phyloP scores from a whole-genome alignment of 2,888 invertebrate genomes.

The Thereva nobilitata region DNA sequence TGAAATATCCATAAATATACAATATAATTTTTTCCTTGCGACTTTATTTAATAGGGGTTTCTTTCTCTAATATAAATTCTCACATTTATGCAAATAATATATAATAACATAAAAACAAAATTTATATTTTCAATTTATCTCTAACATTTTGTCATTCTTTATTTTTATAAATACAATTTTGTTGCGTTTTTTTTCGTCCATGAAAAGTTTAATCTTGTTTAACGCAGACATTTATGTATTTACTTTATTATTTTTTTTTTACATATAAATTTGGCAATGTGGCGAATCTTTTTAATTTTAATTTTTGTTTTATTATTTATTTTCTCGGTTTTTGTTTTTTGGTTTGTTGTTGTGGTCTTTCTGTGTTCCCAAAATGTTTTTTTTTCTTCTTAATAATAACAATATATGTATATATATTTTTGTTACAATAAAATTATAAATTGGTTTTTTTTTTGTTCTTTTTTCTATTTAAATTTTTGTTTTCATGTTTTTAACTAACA shows the following conservation, averaged over 20 bases:
- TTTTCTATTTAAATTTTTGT: neutral
- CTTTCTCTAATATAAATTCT: slow-evolving; percentile 1
- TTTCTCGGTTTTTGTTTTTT: neutral
- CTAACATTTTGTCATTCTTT: slow-evolving; percentile 6
- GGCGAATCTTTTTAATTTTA: neutral
- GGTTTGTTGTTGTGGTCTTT: neutral
- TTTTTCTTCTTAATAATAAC: slow-evolving; percentile 25
- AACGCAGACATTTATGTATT: too few relatives aligned
- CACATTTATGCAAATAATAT: slow-evolving; percentile 35
- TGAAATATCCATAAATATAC: slow-evolving; percentile 25
- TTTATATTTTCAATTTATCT: neutral
- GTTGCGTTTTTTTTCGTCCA: too few relatives aligned
- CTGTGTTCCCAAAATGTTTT: slow-evolving; percentile 28
- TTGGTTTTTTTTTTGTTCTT: neutral
- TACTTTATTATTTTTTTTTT: too few relatives aligned
- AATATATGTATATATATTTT: slow-evolving; percentile 28
- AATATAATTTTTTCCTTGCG: slow-evolving; percentile 16
- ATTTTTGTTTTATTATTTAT: slow-evolving; percentile 2
- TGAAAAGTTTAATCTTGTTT: too few relatives aligned
- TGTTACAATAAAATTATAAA: slow-evolving; percentile 2
- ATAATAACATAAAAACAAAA: slow-evolving; percentile 17
- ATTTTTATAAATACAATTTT: neutral
- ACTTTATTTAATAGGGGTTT: neutral
- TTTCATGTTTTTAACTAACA: too few relatives aligned
- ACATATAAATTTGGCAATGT: slow-evolving; percentile 27